A percentile compares a stretch with the other conserved stretches of the same genome.
Evolutionary conservation across 1,140 invertebrate genomes (phyloP).

Genomic region (Drosophila baimaii): DNA sequence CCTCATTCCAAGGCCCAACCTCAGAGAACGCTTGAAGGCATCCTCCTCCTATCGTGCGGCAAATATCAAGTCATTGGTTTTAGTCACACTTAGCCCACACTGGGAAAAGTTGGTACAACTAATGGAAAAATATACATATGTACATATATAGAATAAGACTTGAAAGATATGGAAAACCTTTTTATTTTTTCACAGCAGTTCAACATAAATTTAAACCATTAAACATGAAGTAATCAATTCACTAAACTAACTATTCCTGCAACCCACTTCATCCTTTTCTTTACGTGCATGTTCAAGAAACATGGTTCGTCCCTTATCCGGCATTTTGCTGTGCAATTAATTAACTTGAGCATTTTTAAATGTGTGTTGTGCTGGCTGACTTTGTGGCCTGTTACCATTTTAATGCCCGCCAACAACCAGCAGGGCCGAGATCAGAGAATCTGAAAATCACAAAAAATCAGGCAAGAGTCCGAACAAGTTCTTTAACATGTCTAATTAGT

Average conservation of each 20-base stretch:
- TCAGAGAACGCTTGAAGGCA: slow-evolving; percentile 3
- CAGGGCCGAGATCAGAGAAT: slow-evolving; percentile 30
- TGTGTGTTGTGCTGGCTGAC: slow-evolving; percentile 73
- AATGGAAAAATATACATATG: background rate
- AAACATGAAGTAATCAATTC: no score
- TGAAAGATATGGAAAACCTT: no score
- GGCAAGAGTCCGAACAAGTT: slow-evolving; percentile 69
- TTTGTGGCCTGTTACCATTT: slow-evolving; percentile 76
- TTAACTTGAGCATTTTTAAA: slow-evolving; percentile 82
- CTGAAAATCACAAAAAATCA: slow-evolving; percentile 35
- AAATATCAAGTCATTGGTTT: slow-evolving; percentile 78
- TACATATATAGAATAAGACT: no score
- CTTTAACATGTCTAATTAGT: slow-evolving; percentile 83
- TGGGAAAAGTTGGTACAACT: background rate
- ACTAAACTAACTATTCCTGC: no score
- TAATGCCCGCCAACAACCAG: slow-evolving; percentile 56
- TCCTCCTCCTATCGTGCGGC: slow-evolving; percentile 66
- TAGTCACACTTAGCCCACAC: slow-evolving; percentile 50
- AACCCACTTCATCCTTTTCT: no score
- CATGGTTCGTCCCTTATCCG: slow-evolving; percentile 32
- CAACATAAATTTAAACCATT: no score
- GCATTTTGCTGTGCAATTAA: slow-evolving; percentile 77
- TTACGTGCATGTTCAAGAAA: slow-evolving; percentile 20
- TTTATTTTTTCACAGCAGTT: no score
- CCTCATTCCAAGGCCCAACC: slow-evolving; percentile 11